Evolutionary conservation across 1,140 invertebrate genomes (phyloP), one percentile per base, ranked within the genome.

Genomic region (Thalassaphorura encarpata): DNA sequence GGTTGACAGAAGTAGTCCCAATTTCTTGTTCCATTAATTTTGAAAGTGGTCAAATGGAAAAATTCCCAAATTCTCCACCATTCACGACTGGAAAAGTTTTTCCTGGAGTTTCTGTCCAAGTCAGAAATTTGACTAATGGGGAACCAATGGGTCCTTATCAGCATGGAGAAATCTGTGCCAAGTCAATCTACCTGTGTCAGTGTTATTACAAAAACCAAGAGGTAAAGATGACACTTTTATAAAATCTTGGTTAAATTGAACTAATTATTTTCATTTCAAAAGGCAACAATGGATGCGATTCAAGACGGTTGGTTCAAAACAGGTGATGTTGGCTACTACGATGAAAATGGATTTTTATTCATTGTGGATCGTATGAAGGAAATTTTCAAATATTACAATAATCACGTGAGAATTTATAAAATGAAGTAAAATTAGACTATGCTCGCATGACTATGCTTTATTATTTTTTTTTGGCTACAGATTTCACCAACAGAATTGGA

Each of bases 291-390:
- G 29, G 8, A 16, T 21, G 24, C 13, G 23, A 42, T 23, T 13
- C 13, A 3, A 11, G 60, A 68, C 28, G 67, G 67, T 2, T 70
- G 65, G 62, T 60, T 71, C 42, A 61, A 56, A 33, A 70, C 70
- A 11, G 70, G 70, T 2, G 70, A 71, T 50, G 54, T 70, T 45
- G 69, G 64, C 21, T 66, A 63, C 23, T 68, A 66, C 36, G 63
- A 68, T 42, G 54, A 63, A 13, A 64, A 69, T 24, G 68, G 64
- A 23, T 64, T 55, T 39, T 56, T 71, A n/a, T 66, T 60, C 42
- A 55, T 71, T 21, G 58, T 67, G 23, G 70, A 69, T 51, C 63
- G 70, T 31, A 55, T 63, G 2, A 71, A 70, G 53, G 68, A 69
- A 55, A 66, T 69, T 26, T 68, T 71, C 43, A 71, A 71, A 53